A percentile compares a stretch with the other conserved stretches of the same genome.
phyloP scores from a whole-genome alignment of 2,797 vertebrate genomes.

The Microctenopoma lineatum region DNA sequence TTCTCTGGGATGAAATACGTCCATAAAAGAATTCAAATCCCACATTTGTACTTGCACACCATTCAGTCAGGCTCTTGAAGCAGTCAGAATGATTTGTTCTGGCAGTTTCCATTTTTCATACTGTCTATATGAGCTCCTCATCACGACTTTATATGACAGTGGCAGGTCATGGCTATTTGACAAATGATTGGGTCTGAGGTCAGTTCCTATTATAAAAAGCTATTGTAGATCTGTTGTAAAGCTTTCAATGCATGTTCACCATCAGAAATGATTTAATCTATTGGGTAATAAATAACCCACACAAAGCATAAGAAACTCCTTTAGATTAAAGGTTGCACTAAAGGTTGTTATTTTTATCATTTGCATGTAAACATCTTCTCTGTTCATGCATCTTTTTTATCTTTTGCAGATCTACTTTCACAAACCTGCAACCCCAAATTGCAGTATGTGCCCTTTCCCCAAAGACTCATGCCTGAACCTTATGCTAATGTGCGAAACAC shows the following conservation, averaged over 20 bases:
- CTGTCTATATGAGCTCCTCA: neutral
- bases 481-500: too few species aligned
- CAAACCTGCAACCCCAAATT: too few species aligned
- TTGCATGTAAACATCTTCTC: too few species aligned
- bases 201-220: conserved; percentile 1
- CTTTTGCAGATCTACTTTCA: too few species aligned
- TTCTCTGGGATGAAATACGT: neutral
- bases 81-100: neutral
- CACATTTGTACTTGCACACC: neutral
- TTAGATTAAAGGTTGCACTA: neutral
- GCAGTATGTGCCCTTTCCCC: too few species aligned
- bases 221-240: neutral
- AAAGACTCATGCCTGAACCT: too few species aligned
- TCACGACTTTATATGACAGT: neutral
- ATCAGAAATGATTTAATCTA: neutral
- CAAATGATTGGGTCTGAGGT: neutral
- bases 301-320: neutral
- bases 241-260: neutral
- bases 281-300: too few species aligned
- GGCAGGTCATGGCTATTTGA: conserved; percentile 1
- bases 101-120: conserved; percentile 6
- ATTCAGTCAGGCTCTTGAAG: neutral
- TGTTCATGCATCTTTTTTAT: too few species aligned
- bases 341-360: too few species aligned
- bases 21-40: neutral